These are phyloP conservation scores for Emydocephalus ijimae DNA, from an alignment of 2,113 vertebrate genomes.

Conservation along the genomic window DNA sequence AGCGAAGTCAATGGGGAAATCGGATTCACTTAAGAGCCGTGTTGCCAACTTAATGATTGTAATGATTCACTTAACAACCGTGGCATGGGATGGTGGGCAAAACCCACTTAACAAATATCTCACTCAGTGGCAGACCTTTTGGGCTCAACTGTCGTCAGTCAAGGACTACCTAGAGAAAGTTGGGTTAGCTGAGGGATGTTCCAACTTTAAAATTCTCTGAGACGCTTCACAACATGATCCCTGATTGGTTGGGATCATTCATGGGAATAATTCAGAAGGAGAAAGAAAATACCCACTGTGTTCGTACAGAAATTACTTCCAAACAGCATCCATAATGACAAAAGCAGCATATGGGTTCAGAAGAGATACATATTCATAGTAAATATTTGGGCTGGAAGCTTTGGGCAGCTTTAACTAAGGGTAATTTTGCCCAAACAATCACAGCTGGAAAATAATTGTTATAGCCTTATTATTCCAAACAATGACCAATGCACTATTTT, in stretches of 20 bases:
- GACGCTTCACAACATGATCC: neutral
- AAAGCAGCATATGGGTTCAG: neutral
- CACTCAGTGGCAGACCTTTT: neutral
- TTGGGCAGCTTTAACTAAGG: neutral
- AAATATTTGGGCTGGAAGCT: neutral
- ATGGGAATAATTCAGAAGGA: neutral
- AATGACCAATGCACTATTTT: neutral
- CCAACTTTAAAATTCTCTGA: neutral
- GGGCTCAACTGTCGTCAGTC: neutral
- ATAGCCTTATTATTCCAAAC: neutral
- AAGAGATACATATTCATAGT: neutral
- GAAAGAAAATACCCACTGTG: neutral
- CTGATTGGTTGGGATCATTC: neutral
- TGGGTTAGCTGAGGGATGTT: neutral
- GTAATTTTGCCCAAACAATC: neutral
- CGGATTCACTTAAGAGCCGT: neutral
- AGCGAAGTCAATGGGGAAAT: neutral
- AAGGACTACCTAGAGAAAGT: neutral
- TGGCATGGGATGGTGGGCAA: too few relatives aligned
- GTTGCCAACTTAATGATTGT: neutral
- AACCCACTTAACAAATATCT: neutral
- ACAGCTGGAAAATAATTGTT: neutral
- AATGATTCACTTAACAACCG: neutral
- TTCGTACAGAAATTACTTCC: neutral
- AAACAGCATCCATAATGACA: neutral